Conservation (phyloP, 2,113 vertebrate genomes). For the Micronycteris hirsuta region DNA sequence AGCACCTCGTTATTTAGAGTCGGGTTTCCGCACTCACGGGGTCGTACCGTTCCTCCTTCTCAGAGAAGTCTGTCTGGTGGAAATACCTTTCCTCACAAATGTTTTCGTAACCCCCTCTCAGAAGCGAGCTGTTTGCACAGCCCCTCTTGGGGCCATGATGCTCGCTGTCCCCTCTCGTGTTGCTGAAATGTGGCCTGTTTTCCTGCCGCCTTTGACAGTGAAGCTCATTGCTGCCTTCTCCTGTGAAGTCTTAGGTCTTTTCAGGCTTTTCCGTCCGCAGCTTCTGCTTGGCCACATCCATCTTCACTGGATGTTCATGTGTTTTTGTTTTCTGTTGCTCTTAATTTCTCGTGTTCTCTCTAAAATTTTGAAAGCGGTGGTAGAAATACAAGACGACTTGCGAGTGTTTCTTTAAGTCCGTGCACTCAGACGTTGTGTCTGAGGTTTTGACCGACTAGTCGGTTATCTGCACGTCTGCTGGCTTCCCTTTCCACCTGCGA, state of each 20-base stretch:
- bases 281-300: background rate
- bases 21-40: accelerated
- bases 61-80: background rate
- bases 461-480: background rate
- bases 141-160: background rate
- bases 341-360: background rate
- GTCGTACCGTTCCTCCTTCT: too few species aligned
- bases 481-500: too few species aligned
- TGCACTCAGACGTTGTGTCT: background rate
- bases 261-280: background rate
- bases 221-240: background rate
- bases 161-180: background rate
- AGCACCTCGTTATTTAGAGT: too few species aligned
- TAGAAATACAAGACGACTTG: background rate
- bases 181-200: background rate
- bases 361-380: background rate
- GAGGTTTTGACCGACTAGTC: background rate
- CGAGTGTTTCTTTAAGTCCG: background rate
- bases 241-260: background rate
- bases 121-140: background rate
- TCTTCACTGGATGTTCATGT: background rate
- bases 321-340: background rate
- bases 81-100: background rate
- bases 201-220: background rate
- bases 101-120: background rate